Conservation (phyloP, 2,797 vertebrate species). For the Poliocrania exsul region DNA sequence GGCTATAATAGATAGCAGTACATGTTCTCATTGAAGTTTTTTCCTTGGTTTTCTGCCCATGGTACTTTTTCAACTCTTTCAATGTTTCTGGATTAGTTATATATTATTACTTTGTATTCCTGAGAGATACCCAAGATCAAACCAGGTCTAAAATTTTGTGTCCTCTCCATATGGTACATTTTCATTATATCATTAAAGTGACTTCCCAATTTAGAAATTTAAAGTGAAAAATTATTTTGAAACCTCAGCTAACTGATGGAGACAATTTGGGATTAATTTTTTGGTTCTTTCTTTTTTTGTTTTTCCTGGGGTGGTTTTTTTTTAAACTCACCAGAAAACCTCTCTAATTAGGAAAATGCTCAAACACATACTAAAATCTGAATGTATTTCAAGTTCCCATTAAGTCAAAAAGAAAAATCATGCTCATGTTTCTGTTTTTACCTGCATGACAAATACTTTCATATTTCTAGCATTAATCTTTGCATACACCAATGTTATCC, state of each 20-base stretch:
- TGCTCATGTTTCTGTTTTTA: not conserved
- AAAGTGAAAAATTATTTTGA: not conserved
- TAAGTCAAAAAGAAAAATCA: not conserved
- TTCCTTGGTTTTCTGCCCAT: not conserved
- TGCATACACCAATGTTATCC: not conserved
- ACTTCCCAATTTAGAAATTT: not conserved
- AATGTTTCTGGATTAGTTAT: not conserved
- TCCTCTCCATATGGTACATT: not conserved
- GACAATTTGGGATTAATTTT: accelerated
- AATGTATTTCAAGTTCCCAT: not conserved
- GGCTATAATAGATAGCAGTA: not conserved
- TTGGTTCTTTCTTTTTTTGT: not conserved
- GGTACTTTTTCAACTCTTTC: not conserved
- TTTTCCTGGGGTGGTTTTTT: not conserved
- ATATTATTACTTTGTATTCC: not conserved
- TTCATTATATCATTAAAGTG: not conserved
- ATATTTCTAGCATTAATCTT: not conserved
- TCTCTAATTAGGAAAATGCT: not conserved
- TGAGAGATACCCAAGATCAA: not conserved
- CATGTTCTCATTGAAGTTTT: not conserved
- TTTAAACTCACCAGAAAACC: accelerated
- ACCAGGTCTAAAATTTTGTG: not conserved
- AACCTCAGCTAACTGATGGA: not conserved
- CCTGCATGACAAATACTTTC: not conserved
- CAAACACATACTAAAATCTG: not conserved